Conservation (phyloP, 1,140 invertebrate genomes). For the Monochamus saltuarius region DNA sequence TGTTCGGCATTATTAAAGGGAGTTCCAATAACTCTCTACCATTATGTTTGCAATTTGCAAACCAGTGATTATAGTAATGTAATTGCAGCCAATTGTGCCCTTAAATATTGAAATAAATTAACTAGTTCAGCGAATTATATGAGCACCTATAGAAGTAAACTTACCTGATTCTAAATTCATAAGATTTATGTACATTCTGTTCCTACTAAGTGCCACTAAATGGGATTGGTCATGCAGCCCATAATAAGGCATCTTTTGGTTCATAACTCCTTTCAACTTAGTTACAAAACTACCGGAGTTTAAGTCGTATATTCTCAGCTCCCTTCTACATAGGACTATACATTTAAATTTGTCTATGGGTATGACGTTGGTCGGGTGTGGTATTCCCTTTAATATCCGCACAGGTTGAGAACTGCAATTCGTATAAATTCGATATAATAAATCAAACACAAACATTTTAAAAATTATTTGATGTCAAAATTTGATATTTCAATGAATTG, state of each 20-base stretch:
- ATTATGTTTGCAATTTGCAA: no score
- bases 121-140: not conserved
- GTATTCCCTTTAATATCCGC: conserved; percentile 67
- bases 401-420: conserved; percentile 61
- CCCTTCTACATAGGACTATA: conserved; percentile 77
- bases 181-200: conserved; percentile 88
- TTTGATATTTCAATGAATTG: no score
- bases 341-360: conserved; percentile 72
- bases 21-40: no score
- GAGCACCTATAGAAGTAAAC: not conserved
- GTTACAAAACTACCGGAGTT: conserved; percentile 70
- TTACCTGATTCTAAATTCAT: conserved; percentile 76
- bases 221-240: conserved; percentile 77
- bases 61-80: no score
- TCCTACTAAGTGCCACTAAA: conserved; percentile 78
- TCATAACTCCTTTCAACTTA: conserved; percentile 84
- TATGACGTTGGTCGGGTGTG: conserved; percentile 68
- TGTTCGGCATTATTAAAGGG: no score
- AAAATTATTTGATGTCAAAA: no score
- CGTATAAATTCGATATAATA: no score
- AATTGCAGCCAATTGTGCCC: no score
- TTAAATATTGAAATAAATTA: no score
- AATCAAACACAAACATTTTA: no score
- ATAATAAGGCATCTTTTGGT: conserved; percentile 89
- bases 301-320: conserved; percentile 77